Percentiles rank a stretch among this genome's conserved stretches.
phyloP scores from a whole-genome alignment of 2,888 invertebrate species.

The Willowsia nigromaculata region DNA sequence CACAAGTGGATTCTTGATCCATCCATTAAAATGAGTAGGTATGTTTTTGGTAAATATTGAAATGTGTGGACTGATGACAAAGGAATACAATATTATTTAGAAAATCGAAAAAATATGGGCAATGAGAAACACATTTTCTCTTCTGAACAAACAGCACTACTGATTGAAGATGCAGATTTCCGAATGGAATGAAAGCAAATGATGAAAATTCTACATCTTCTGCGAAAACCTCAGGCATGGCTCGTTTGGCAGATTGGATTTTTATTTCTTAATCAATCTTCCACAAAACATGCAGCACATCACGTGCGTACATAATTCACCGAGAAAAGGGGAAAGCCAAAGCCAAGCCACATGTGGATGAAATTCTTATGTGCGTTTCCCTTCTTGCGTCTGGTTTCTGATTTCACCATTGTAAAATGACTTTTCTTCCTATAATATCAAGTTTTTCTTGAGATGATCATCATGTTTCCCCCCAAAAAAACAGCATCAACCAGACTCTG shows the following conservation, averaged over 20 bases:
- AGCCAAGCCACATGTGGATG: constrained; percentile 56
- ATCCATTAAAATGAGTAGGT: no score
- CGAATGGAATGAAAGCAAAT: neutral
- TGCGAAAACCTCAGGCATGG: neutral
- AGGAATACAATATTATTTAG: no score
- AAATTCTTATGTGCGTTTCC: neutral
- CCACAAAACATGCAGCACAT: neutral
- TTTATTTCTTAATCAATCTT: constrained; percentile 13
- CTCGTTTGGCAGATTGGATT: constrained; percentile 9
- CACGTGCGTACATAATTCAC: neutral
- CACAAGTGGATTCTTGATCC: neutral
- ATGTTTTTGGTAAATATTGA: neutral
- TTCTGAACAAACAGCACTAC: no score
- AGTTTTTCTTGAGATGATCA: no score
- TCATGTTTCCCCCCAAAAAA: neutral
- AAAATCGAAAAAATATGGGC: neutral
- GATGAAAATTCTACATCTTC: neutral
- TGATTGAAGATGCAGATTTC: no score
- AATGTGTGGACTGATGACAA: no score
- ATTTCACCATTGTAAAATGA: neutral
- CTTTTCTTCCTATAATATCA: no score
- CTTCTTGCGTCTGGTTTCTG: neutral
- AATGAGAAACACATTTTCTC: neutral
- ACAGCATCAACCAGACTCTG: neutral
- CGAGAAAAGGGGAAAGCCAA: neutral